Evolutionary conservation across 1,140 invertebrate genomes (phyloP), one percentile per base, ranked within the genome.

Genomic region (Stratiolaelaps scimitus): DNA sequence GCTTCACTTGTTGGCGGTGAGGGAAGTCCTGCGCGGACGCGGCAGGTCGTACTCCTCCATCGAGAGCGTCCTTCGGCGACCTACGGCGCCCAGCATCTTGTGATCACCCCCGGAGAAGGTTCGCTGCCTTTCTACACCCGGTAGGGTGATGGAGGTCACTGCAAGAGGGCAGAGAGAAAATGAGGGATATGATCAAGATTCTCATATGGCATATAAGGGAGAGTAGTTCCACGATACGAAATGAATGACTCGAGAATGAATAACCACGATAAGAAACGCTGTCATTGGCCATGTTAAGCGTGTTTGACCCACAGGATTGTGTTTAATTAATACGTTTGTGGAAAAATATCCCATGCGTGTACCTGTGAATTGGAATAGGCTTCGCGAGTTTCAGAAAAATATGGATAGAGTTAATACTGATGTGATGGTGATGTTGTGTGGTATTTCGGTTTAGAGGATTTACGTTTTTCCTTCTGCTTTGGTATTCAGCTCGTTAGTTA

Each of bases 21-120:
- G 43, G 2, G 67, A 68, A 17, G 68, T 64, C 53, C 69, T 64
- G 40, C 69, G 64, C 45, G 65, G 48, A 45, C 69, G 30, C 17
- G 69, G 69, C n/a, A 66, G 30, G 43, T 66, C 70, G 67, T 73
- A 73, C 65, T 73, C 72, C 65, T 73, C 72, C 72, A 73, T 73
- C 17, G 72, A 73, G 4, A 73, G 67, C 34, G 72, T 73, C 45
- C 71, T 69, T 65, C 72, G 66, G 43, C 72, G 67, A 28, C 72
- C 72, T 46, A 73, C 68, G 43, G 71, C 69, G 30, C 71, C 71
- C 17, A 72, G 68, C 40, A 67, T 67, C 46, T 70, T 67, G 34
- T 64, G 64, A 60, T 68, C 69, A 44, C 67, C 66, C 43, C 70
- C 68, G 45, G 68, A 69, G 64, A 72, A 67, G n/a, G 68, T 72